Evolutionary conservation across 2,888 invertebrate genomes (phyloP).

Genomic region (Microctonus hyperodae): DNA sequence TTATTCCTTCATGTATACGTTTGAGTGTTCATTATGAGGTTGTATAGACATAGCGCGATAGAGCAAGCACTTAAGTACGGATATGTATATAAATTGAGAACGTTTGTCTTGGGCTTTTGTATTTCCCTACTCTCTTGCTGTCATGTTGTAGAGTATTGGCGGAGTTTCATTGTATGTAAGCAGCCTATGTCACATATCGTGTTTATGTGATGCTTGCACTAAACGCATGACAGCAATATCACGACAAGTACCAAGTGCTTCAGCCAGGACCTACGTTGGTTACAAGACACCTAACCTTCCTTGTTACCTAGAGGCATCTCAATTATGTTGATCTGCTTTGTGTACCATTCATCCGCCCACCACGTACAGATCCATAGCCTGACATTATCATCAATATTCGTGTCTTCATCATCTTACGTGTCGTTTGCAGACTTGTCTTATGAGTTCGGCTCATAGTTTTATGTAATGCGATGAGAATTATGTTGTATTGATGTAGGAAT

Average conservation of each 20-base stretch:
- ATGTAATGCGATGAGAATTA: too few species aligned
- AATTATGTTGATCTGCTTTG: slow-evolving; percentile 51
- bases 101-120: neutral
- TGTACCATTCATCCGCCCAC: slow-evolving; percentile 37
- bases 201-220: neutral
- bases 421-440: too few species aligned
- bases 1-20: neutral
- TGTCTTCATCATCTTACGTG: neutral
- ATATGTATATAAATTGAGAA: neutral
- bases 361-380: neutral
- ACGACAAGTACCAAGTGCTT: slow-evolving; percentile 14
- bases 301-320: slow-evolving; percentile 37
- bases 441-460: too few species aligned
- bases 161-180: neutral
- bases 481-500: too few species aligned
- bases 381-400: neutral
- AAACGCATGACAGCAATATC: slow-evolving; percentile 4
- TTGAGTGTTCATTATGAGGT: neutral
- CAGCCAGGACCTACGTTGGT: slow-evolving; percentile 41
- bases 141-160: neutral
- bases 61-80: neutral
- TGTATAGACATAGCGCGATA: neutral
- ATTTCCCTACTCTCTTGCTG: neutral
- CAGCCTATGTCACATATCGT: neutral
- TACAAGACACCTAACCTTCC: slow-evolving; percentile 49